phyloP scores from a whole-genome alignment of 2,888 invertebrate genomes.

The Monopis laevigella region DNA sequence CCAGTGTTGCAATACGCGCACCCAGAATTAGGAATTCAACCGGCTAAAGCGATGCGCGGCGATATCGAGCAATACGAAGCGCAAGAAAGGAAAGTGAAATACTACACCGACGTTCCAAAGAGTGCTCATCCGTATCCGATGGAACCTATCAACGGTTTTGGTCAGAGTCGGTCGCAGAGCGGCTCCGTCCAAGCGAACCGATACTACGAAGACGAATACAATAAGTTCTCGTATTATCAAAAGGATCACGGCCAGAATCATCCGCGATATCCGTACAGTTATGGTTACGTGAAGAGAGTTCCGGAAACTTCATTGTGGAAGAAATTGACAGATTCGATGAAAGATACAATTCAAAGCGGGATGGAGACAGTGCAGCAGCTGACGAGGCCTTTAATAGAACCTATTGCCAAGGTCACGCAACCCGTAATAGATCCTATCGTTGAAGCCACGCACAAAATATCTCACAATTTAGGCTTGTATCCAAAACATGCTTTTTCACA shows the following conservation, averaged over 20 bases:
- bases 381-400: constrained; percentile 68
- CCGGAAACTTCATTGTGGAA: constrained; percentile 76
- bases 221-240: constrained; percentile 65
- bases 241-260: constrained; percentile 55
- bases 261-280: constrained; percentile 65
- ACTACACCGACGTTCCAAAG: constrained; percentile 62
- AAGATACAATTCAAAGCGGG: constrained; percentile 75
- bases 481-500: constrained; percentile 47
- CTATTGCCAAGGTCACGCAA: constrained; percentile 66
- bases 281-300: constrained; percentile 67
- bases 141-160: constrained; percentile 53
- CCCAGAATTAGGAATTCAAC: constrained; percentile 81
- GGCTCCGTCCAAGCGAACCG: constrained; percentile 49
- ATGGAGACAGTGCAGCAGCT: constrained; percentile 75
- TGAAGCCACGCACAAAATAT: constrained; percentile 82
- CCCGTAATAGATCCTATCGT: constrained; percentile 78
- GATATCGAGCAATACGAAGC: constrained; percentile 39
- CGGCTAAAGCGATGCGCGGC: constrained; percentile 70
- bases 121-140: constrained; percentile 68
- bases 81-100: constrained; percentile 49
- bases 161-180: constrained; percentile 50
- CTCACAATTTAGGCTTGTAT: constrained; percentile 77
- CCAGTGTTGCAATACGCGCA: constrained; percentile 84
- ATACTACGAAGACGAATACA: constrained; percentile 59
- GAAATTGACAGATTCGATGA: constrained; percentile 76